Conservation (phyloP, 2,113 vertebrate species). For the Saccopteryx bilineata region DNA sequence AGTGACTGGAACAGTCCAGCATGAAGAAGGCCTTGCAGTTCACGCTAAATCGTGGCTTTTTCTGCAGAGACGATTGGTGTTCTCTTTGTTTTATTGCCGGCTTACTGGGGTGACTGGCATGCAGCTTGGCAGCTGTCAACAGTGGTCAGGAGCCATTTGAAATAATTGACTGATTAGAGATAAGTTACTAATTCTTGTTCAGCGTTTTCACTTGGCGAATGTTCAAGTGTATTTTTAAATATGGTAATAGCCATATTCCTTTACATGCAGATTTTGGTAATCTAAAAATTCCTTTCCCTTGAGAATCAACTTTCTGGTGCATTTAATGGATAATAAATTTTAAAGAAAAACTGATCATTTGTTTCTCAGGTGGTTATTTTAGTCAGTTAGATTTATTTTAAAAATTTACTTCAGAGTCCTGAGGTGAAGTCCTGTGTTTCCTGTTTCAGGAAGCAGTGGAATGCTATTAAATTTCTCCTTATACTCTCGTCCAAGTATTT, state of each 20-base stretch:
- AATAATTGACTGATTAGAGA: constrained; percentile 67
- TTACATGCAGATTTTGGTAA: constrained; percentile 5
- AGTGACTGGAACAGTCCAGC: not conserved
- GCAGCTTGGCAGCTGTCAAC: not conserved
- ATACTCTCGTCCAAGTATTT: not conserved
- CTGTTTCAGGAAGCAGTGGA: not conserved
- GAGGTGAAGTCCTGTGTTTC: not conserved
- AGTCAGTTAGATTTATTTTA: not conserved
- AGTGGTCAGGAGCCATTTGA: constrained; percentile 51
- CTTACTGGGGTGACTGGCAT: constrained; percentile 23
- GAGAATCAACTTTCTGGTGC: not conserved
- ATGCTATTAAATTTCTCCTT: not conserved
- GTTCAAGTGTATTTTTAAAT: constrained; percentile 12
- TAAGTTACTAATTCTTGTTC: constrained; percentile 60
- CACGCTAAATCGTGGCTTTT: not conserved
- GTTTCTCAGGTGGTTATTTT: not conserved
- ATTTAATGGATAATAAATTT: constrained; percentile 11
- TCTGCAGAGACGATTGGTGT: constrained; percentile 51
- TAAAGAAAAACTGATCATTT: not conserved
- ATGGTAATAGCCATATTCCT: constrained; percentile 20
- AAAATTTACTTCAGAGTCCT: not conserved
- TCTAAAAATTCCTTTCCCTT: constrained; percentile 27
- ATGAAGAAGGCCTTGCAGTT: not conserved
- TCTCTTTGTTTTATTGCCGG: constrained; percentile 15
- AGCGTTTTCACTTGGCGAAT: not conserved